A percentile compares a stretch with the other conserved stretches of the same genome.
phyloP scores from a whole-genome alignment of 2,797 vertebrate species.

The Clarias platycephalus region DNA sequence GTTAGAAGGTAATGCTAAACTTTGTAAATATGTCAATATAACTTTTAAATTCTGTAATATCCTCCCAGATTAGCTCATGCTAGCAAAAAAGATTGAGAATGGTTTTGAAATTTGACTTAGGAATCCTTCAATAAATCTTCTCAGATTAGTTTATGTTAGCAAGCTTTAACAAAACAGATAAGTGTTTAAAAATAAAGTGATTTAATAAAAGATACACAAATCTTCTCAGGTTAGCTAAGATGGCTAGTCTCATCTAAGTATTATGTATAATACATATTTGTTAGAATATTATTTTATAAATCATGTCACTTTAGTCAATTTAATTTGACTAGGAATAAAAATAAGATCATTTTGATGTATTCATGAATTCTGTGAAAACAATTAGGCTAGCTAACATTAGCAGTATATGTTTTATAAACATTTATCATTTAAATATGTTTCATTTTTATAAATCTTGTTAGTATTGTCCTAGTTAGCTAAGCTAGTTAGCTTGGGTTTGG shows the following conservation, averaged over 20 bases:
- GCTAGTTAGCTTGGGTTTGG: background rate
- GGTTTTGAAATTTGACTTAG: background rate
- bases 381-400: background rate
- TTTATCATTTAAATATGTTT: no score
- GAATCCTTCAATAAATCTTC: background rate
- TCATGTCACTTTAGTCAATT: background rate
- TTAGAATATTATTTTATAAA: background rate
- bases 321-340: background rate
- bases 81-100: background rate
- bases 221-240: background rate
- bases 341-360: background rate
- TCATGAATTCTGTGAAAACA: background rate
- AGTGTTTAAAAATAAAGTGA: background rate
- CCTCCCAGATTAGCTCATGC: background rate
- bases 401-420: background rate
- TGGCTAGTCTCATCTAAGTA: background rate
- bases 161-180: background rate
- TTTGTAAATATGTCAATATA: background rate
- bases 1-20: background rate
- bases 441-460: background rate
- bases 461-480: background rate
- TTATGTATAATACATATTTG: background rate
- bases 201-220: background rate
- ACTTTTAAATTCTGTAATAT: background rate
- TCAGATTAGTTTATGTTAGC: background rate